Evolutionary conservation across 1,140 invertebrate species (phyloP).

Genomic region (Heliconius hewitsoni): DNA sequence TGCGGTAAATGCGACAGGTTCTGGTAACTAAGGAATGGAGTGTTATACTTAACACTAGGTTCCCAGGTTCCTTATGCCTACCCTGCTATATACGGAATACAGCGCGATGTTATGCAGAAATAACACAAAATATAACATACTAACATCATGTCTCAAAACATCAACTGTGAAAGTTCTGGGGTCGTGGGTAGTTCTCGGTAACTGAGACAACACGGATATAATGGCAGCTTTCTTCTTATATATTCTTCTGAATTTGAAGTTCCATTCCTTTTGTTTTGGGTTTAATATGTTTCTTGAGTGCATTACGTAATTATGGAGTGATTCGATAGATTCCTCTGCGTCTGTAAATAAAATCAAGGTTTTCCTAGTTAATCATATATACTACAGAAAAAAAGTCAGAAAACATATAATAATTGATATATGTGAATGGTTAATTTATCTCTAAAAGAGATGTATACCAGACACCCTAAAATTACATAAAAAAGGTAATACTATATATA

Average conservation of each 20-base stretch:
- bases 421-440: no score
- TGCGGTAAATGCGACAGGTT: no score
- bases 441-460: no score
- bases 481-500: no score
- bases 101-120: background rate
- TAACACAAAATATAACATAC: constrained; percentile 27
- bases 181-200: constrained; percentile 55
- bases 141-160: constrained; percentile 56
- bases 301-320: constrained; percentile 16
- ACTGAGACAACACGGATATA: background rate
- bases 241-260: constrained; percentile 17
- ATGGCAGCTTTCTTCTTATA: constrained; percentile 25
- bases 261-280: constrained; percentile 21
- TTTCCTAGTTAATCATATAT: no score
- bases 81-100: background rate
- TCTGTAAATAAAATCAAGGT: constrained; percentile 4
- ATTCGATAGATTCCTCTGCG: constrained; percentile 21
- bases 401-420: no score
- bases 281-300: constrained; percentile 42
- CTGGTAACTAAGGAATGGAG: no score
- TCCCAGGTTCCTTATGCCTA: background rate
- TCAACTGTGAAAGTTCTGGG: constrained; percentile 56
- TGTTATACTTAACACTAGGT: no score
- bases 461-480: no score
- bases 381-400: no score